These are phyloP conservation scores for Globodera ellingtonae DNA, from an alignment of 1,140 invertebrate species.

Conservation along the genomic window DNA sequence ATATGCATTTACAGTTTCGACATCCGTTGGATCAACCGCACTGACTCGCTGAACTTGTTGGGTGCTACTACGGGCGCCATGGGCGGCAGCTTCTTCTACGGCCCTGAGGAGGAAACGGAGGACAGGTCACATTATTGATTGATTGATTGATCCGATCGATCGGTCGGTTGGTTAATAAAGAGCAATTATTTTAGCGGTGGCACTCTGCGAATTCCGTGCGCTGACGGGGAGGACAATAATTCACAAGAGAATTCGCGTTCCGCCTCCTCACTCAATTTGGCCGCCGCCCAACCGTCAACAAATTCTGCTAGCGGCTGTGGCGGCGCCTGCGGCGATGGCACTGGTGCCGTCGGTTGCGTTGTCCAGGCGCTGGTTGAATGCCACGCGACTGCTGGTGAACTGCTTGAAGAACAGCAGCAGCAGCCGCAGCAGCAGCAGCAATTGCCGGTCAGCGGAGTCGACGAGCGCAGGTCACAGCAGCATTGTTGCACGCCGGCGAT, in stretches of 20 bases:
- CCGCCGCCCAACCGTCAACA: neutral
- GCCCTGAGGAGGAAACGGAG: conserved; percentile 27
- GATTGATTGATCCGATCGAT: neutral
- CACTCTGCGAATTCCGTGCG: conserved; percentile 29
- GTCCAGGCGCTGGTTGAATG: conserved; percentile 33
- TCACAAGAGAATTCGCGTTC: conserved; percentile 24
- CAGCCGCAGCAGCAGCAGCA: neutral
- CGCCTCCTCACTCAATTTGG: conserved; percentile 24
- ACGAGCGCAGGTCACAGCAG: neutral
- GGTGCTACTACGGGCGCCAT: neutral
- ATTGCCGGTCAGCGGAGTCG: neutral
- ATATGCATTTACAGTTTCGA: neutral
- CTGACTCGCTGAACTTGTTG: conserved; percentile 20
- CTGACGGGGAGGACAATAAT: conserved; percentile 16
- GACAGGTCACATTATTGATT: conserved; percentile 14
- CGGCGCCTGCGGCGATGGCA: neutral
- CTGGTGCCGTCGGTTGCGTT: neutral
- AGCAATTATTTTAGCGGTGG: conserved; percentile 11
- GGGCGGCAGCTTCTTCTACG: conserved; percentile 18
- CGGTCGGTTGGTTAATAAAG: neutral
- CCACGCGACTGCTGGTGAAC: conserved; percentile 13
- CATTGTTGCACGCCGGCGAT: neutral
- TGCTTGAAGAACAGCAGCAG: neutral
- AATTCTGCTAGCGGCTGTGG: neutral
- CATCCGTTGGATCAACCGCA: conserved; percentile 7